Evolutionary conservation across 1,140 invertebrate genomes (phyloP).

Genomic region (Drosophila aff.): DNA sequence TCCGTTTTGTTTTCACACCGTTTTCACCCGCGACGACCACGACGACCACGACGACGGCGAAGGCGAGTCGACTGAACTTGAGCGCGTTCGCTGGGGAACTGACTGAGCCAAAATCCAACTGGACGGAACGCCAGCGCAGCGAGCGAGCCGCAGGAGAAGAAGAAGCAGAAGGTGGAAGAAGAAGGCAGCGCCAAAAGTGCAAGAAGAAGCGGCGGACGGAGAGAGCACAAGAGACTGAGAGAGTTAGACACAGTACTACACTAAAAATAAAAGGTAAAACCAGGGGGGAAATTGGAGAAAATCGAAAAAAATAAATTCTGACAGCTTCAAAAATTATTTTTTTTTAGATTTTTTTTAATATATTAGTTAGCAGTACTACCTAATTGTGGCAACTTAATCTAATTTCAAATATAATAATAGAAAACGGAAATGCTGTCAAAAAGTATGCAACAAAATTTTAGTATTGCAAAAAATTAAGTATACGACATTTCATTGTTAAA

Average conservation of each 20-base stretch:
- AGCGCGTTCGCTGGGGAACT: conserved; percentile 68
- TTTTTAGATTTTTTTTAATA: too few species aligned
- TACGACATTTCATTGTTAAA: not conserved
- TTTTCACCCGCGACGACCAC: conserved; percentile 38
- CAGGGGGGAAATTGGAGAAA: not conserved
- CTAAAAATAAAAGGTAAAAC: not conserved
- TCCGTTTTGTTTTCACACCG: conserved; percentile 20
- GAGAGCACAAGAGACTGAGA: conserved; percentile 10
- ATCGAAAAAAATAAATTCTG: too few species aligned
- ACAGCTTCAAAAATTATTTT: too few species aligned
- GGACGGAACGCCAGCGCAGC: conserved; percentile 53
- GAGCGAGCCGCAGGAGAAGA: conserved; percentile 24
- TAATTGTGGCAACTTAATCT: too few species aligned
- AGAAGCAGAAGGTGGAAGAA: conserved; percentile 42
- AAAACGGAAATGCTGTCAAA: not conserved
- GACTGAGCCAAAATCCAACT: conserved; percentile 49
- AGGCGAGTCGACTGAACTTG: conserved; percentile 45
- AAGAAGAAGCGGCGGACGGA: conserved; percentile 34
- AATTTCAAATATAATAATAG: too few species aligned
- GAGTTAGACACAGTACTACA: conserved; percentile 23
- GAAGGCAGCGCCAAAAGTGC: conserved; percentile 19
- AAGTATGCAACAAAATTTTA: not conserved
- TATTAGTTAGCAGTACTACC: too few species aligned
- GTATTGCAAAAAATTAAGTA: not conserved
- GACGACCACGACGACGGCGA: conserved; percentile 30